Base-by-base conservation (phyloP, 1,140 invertebrate species). In the Drosophila mayri region DNA sequence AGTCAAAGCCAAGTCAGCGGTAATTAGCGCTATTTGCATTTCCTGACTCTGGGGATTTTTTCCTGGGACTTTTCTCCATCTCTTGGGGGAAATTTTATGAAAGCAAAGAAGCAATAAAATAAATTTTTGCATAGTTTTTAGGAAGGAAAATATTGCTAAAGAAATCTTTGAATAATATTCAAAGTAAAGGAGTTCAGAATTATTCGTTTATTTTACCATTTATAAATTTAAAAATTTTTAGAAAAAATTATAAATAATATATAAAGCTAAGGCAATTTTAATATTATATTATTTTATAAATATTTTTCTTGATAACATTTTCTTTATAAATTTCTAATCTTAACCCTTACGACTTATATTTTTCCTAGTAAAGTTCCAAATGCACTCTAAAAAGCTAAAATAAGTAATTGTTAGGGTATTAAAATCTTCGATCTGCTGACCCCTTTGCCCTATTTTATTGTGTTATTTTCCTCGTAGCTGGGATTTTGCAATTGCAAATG, bases 11-110 rank as follows among this genome's bases (percentile, higher is more conserved):
- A 50, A 47, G 22, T 28, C 47, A 50, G 65, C 65, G 63, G 80
- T 87, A 88, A 90, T 88, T 85, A 90, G 81, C 81, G 81, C 66
- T 72, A 88, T 88, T 90, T 88, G 85, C 84, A 88, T 88, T 88
- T 88, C 84, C 84, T 81, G 81, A 81, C 77, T 88, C 25, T 59
- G 32, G 14, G 18, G 14, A n/a, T 18, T 38, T 63, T 58, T 57
- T 44, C 14, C 9, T 2, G 16, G 8, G 4, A 16, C 11, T 44
- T 47, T 46, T 38, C 12, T 12, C 4, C 40, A 44, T 59, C 11
- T 20, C 18, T 40, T 25, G 20, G 25, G 35, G 18, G 22, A 37
- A 37, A 11, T 20, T 16, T 25, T 25, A 22, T 16, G 1, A 35
- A 30, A 32, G 8, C 4, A 22, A 30, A 4, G 3, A 11, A 32